phyloP scores from a whole-genome alignment of 2,113 vertebrate genomes.

The Seriola aureovittata region DNA sequence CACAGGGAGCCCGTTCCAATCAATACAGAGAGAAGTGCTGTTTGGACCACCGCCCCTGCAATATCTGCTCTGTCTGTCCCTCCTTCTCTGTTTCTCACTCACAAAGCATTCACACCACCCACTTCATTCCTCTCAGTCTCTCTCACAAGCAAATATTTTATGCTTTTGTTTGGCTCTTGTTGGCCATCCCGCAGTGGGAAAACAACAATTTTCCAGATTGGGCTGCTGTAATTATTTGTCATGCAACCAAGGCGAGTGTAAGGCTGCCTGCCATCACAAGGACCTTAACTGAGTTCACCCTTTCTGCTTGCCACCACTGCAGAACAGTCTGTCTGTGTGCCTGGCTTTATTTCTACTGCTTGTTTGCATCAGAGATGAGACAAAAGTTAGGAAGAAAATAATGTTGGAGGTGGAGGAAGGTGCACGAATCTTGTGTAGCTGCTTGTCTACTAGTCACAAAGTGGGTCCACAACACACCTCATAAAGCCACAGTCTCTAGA shows the following conservation, averaged over 20 bases:
- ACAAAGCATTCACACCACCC: conserved; percentile 35
- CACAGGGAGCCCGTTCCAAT: conserved; percentile 58
- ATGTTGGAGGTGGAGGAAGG: not conserved
- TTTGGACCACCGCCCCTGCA: conserved; percentile 50
- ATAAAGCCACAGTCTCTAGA: not conserved
- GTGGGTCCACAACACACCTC: conserved; percentile 16
- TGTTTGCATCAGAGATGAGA: not conserved
- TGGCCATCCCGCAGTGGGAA: conserved; percentile 12
- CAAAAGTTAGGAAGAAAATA: not conserved
- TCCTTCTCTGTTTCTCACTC: conserved; percentile 32
- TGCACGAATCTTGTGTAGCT: conserved; percentile 5
- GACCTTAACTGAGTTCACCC: conserved; percentile 33
- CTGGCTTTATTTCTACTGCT: not conserved
- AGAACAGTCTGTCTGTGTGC: not conserved
- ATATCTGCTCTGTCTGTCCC: conserved; percentile 33
- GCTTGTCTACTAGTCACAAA: not conserved
- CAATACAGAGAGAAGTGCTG: conserved; percentile 57
- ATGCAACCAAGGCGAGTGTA: not conserved
- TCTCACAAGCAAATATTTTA: conserved; percentile 28
- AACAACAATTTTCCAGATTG: not conserved
- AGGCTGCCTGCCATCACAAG: not conserved
- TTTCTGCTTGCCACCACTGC: not conserved
- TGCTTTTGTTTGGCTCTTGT: conserved; percentile 23
- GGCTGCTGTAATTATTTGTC: conserved; percentile 22
- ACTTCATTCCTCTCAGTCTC: conserved; percentile 19